Evolutionary conservation across 2,797 vertebrate genomes (phyloP), one percentile per base, ranked within the genome.

Genomic region (Perodicticus potto): DNA sequence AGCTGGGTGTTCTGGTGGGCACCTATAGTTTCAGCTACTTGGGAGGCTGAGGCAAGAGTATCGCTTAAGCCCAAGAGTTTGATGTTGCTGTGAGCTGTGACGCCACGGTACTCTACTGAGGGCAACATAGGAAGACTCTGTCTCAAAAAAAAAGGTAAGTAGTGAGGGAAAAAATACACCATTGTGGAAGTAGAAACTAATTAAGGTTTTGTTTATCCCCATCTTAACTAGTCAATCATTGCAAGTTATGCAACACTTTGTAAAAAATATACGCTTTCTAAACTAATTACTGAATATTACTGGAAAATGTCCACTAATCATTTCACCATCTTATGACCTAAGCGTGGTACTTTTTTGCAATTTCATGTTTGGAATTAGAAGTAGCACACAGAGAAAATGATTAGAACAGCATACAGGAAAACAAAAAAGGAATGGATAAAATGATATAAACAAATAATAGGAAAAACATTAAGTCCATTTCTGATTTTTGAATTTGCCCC

Each of bases 301-400:
- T 55, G 5, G 27, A 70, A 67, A 67, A 67, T 67, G 32, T 67
- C 55, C 53, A 80, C n/a, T 53, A 67, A 85, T 55, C 10, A 27
- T 43, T n/a, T 96, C 73, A 87, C 72, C 73, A 65, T 80, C 72
- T 69, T 70, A 55, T 92, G 67, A 88, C 65, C 27, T 55, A 78
- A 53, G 34, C 14, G 29, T 14, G 16, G 37, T 53, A 93, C 17
- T 73, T 32, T 63, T 67, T 91, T 84, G 65, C 5, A 65, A 34
- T 45, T 94, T 89, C 72, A 77, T n/a, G 63, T 92, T 70, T 72
- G 29, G 57, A 93, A 85, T 94, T 27, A 73, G 16, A 27, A 84
- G 55, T 45, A 88, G 43, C 13, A 63, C 45, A 53, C 49, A 65
- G 34, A 86, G 37, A 91, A 86, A 89, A 81, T 23, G 53, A 76